Percentiles rank a stretch among this genome's conserved stretches.
These are phyloP conservation scores for Balaeniceps rex DNA, from an alignment of 2,113 vertebrate genomes.

Conservation along the genomic window DNA sequence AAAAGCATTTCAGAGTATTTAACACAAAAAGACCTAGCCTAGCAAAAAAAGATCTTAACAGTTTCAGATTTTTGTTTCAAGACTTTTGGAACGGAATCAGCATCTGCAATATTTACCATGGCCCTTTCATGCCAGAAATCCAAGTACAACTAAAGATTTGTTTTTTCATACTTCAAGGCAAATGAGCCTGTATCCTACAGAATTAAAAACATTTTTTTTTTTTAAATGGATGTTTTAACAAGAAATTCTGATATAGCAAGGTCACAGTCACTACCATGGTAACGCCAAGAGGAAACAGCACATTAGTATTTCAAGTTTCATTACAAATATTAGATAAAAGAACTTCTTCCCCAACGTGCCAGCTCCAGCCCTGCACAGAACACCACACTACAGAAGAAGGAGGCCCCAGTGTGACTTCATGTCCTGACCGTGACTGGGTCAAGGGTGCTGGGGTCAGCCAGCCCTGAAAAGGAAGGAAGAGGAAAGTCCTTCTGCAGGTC, in stretches of 20 bases:
- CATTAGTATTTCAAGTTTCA: neutral
- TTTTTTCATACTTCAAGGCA: neutral
- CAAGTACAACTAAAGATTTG: neutral
- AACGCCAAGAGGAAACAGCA: constrained; percentile 22
- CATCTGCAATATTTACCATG: neutral
- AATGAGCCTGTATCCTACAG: neutral
- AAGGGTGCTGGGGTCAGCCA: neutral
- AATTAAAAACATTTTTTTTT: neutral
- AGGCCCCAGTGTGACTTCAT: neutral
- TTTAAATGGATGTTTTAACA: constrained; percentile 4
- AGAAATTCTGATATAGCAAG: neutral
- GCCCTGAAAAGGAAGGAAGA: neutral
- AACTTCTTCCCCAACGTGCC: neutral
- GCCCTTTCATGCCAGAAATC: neutral
- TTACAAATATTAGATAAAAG: constrained; percentile 11
- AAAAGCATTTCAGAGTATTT: neutral
- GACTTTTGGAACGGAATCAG: neutral
- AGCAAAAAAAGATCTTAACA: neutral
- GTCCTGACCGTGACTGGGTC: neutral
- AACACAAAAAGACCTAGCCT: neutral
- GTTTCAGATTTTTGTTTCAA: neutral
- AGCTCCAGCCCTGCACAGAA: neutral
- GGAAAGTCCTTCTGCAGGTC: neutral
- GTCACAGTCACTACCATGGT: constrained; percentile 7
- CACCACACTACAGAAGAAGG: neutral